Conservation (phyloP, 2,113 vertebrate species). For the Nesogale talazaci region DNA sequence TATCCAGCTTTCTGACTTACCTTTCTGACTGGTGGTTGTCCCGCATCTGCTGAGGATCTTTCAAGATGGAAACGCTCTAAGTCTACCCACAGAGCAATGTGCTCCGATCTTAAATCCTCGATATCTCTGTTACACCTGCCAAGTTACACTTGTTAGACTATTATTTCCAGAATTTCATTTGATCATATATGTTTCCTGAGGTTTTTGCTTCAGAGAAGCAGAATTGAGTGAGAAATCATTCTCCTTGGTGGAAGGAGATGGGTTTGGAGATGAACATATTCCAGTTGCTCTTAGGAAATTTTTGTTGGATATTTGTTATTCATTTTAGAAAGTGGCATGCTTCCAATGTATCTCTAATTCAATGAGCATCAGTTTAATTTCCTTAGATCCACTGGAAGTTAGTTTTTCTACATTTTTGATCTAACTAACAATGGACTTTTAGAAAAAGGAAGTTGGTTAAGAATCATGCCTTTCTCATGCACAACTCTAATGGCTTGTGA, state of each 20-base stretch:
- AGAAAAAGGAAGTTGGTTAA: conserved; percentile 30
- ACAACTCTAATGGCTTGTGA: background rate
- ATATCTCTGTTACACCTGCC: background rate
- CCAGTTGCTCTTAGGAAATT: conserved; percentile 1
- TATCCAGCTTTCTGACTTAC: conserved; percentile 25
- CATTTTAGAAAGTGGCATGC: background rate
- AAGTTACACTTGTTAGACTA: background rate
- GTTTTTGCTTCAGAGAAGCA: conserved; percentile 46
- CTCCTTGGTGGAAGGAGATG: background rate
- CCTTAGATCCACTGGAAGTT: background rate
- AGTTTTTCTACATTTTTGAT: conserved; percentile 12
- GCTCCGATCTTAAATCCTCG: conserved; percentile 28
- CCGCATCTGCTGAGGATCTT: conserved; percentile 12
- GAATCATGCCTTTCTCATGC: background rate
- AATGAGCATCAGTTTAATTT: background rate
- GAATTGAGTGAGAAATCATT: background rate
- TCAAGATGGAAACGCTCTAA: background rate
- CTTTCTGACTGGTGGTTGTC: background rate
- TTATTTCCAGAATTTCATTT: conserved; percentile 45
- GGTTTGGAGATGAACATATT: background rate
- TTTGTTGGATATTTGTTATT: background rate
- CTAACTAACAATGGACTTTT: conserved; percentile 43
- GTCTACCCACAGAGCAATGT: background rate
- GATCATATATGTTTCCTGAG: conserved; percentile 33
- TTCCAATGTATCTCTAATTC: background rate